phyloP scores from a whole-genome alignment of 2,888 invertebrate genomes.

The Automeris io region DNA sequence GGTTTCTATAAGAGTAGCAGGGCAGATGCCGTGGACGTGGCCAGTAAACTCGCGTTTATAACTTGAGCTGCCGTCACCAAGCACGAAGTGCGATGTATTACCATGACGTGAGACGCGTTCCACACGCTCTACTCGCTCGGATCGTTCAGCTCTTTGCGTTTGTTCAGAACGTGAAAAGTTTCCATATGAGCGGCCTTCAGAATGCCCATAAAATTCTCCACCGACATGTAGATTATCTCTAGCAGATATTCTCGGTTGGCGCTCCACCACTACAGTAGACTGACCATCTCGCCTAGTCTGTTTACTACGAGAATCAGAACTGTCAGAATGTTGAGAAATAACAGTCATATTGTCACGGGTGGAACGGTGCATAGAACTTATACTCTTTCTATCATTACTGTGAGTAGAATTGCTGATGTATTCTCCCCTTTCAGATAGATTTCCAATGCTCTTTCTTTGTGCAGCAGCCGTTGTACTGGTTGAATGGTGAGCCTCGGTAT shows the following conservation, averaged over 20 bases:
- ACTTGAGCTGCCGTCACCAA: constrained; percentile 82
- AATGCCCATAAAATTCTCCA: constrained; percentile 84
- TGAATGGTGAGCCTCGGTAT: constrained; percentile 84
- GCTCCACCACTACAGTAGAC: constrained; percentile 72
- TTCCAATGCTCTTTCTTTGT: constrained; percentile 87
- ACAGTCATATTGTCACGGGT: constrained; percentile 71
- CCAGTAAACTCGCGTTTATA: constrained; percentile 88
- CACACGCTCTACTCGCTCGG: constrained; percentile 73
- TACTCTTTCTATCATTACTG: constrained; percentile 84
- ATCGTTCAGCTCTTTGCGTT: constrained; percentile 52
- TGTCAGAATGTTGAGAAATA: constrained; percentile 71
- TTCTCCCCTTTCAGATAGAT: constrained; percentile 84
- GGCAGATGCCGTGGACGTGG: constrained; percentile 85
- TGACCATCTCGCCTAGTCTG: constrained; percentile 71
- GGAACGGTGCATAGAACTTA: constrained; percentile 87
- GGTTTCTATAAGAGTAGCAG: constrained; percentile 85
- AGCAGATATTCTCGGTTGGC: constrained; percentile 78
- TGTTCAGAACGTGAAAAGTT: constrained; percentile 76
- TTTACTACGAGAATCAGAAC: constrained; percentile 44
- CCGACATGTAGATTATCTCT: constrained; percentile 84
- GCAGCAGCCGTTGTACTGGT: constrained; percentile 85
- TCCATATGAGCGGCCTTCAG: constrained; percentile 83
- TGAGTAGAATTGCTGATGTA: constrained; percentile 81
- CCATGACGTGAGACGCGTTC: constrained; percentile 79
- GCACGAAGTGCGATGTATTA: constrained; percentile 84